Conservation (phyloP, 2,888 invertebrate species). For the Tortricodes alternella region DNA sequence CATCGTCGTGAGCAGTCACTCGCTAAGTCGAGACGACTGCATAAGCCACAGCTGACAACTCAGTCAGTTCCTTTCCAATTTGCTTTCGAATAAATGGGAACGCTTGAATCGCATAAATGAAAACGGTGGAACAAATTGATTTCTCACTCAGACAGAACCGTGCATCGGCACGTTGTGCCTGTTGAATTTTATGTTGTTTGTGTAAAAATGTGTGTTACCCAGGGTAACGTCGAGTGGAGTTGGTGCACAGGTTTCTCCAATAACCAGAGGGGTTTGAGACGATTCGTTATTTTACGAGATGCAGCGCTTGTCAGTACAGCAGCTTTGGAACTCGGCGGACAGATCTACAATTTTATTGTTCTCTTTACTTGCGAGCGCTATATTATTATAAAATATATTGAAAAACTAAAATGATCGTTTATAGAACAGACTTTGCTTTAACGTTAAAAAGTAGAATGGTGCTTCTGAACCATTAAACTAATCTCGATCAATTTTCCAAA, state of each 20-base stretch:
- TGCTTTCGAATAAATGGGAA: constrained; percentile 77
- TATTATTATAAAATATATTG: too few relatives aligned
- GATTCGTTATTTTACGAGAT: neutral
- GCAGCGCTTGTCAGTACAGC: too few relatives aligned
- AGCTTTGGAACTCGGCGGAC: too few relatives aligned
- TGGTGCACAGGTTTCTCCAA: neutral
- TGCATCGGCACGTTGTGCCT: constrained; percentile 30
- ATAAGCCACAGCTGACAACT: constrained; percentile 78
- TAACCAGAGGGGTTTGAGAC: neutral
- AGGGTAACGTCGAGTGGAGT: constrained; percentile 28
- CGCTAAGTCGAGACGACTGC: constrained; percentile 60
- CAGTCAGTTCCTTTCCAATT: constrained; percentile 78
- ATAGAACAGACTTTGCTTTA: too few relatives aligned
- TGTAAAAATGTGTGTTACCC: constrained; percentile 36
- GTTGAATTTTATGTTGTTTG: constrained; percentile 36
- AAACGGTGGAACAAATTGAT: constrained; percentile 79
- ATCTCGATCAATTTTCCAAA: neutral
- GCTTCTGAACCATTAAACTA: neutral
- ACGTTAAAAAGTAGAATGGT: too few relatives aligned
- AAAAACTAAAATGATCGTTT: too few relatives aligned
- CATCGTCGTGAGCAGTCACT: constrained; percentile 13
- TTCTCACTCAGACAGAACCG: constrained; percentile 77
- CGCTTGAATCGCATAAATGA: constrained; percentile 77
- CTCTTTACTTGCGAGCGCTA: too few relatives aligned
- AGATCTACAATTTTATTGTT: too few relatives aligned